Evolutionary conservation across 1,140 invertebrate genomes (phyloP).

Genomic region (Drosophila lini): DNA sequence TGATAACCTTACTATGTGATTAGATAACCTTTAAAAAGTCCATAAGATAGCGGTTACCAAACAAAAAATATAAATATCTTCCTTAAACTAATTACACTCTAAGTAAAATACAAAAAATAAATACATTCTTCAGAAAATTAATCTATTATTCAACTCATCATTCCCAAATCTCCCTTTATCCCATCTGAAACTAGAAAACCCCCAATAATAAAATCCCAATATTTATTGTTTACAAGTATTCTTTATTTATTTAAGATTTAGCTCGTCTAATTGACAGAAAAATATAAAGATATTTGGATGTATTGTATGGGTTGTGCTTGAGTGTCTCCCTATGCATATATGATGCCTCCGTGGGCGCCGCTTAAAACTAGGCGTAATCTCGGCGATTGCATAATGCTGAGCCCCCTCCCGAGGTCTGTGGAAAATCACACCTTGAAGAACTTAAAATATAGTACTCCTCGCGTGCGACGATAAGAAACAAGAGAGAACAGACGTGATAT

Average conservation of each 20-base stretch:
- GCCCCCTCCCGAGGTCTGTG: slow-evolving; percentile 27
- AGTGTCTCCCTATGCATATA: slow-evolving; percentile 43
- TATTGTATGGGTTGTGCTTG: slow-evolving; percentile 50
- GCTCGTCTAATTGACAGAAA: slow-evolving; percentile 74
- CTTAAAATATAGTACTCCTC: neutral
- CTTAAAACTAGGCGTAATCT: slow-evolving; percentile 50
- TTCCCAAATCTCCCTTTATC: too few species aligned
- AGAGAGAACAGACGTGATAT: slow-evolving; percentile 48
- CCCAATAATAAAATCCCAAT: neutral
- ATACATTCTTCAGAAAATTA: neutral
- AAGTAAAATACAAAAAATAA: neutral
- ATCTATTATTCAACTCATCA: neutral
- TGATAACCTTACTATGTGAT: neutral
- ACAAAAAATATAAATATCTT: too few species aligned
- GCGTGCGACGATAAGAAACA: slow-evolving; percentile 49
- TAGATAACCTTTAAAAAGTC: neutral
- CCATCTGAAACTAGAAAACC: neutral
- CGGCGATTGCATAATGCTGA: slow-evolving; percentile 46
- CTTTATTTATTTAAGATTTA: slow-evolving; percentile 58
- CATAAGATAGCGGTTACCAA: neutral
- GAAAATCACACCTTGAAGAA: slow-evolving; percentile 55
- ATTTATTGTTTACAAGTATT: slow-evolving; percentile 28
- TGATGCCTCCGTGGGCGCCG: slow-evolving; percentile 2
- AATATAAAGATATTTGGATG: slow-evolving; percentile 61
- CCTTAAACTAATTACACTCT: neutral